Evolutionary conservation across 2,888 invertebrate species (phyloP).

Genomic region (Lumbricus terrestris): DNA sequence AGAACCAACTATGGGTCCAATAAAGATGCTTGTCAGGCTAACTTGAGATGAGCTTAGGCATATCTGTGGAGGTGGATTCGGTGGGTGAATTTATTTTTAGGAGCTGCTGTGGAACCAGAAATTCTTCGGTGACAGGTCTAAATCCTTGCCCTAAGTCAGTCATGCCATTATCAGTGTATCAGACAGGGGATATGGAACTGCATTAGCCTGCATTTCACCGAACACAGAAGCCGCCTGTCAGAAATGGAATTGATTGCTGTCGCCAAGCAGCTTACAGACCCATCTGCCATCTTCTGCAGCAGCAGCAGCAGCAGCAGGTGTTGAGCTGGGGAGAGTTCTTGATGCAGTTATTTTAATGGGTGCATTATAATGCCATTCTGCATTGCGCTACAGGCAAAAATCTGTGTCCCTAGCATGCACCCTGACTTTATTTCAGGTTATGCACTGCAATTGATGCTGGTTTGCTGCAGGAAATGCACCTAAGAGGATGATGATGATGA

Average conservation of each 20-base stretch:
- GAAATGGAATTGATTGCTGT: neutral
- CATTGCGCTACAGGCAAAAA: neutral
- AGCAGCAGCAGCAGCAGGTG: too few species aligned
- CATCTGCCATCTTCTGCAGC: neutral
- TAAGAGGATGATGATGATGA: neutral
- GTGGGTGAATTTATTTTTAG: neutral
- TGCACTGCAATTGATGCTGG: neutral
- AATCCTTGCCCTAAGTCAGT: neutral
- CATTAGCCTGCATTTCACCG: neutral
- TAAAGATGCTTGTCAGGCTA: too few species aligned
- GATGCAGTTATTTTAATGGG: neutral
- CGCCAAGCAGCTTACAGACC: constrained; percentile 3
- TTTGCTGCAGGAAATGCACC: neutral
- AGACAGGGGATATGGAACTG: neutral
- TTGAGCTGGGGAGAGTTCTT: neutral
- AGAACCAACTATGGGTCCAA: too few species aligned
- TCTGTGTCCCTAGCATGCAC: neutral
- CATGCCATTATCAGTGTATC: neutral
- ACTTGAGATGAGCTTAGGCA: neutral
- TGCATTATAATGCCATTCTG: neutral
- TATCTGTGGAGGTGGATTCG: neutral
- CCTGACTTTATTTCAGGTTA: neutral
- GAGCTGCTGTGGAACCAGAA: neutral
- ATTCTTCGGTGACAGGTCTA: neutral
- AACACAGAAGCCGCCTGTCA: neutral